Evolutionary conservation across 1,140 invertebrate genomes (phyloP), one percentile per base, ranked within the genome.

Genomic region (Trichonephila clavipes): DNA sequence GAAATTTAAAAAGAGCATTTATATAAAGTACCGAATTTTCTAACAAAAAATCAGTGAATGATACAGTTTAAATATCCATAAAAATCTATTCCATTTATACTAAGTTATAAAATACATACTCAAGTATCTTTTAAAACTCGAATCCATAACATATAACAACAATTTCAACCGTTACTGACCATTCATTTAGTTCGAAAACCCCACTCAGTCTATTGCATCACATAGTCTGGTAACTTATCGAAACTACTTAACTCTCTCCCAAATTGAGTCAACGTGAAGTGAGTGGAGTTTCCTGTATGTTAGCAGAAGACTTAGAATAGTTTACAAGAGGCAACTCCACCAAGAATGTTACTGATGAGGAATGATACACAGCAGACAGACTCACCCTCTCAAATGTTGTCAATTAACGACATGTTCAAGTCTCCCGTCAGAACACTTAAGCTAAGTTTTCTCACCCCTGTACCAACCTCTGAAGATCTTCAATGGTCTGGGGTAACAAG

Each of bases 361-460:
- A 77, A 34, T 40, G 72, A 34, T 77, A 28, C 16, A 77, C 16
- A 77, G 51, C 28, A 40, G 28, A 69, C 7, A 24, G 66, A 24
- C 44, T 24, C 88, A 34, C 18, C 88, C 88, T 34, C 88, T 59
- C 58, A 10, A 28, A n/a, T 82, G 88, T 82, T 90, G 88, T 81
- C 88, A 90, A 90, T 90, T 90, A 90, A 81, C 72, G 88, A 82
- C 28, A 28, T 83, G 77, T 83, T 77, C 90, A 64, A 90, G 24
- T 69, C n/a, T n/a, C 81, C 62, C 64, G 21, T 81, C 58, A 44
- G 62, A 72, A 34, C 90, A 59, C 69, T 91, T 58, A 91, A 91
- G 81, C 59, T 40, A 91, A 82, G 88, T 77, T 77, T 77, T 81
- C 88, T 81, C 88, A 81, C 88, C 88, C 58, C 28, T 58, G 16